Percentiles rank a stretch among this genome's conserved stretches.
These are phyloP conservation scores for Pseudococcus jackbeardsleyi DNA, from an alignment of 2,888 invertebrate species.

Conservation along the genomic window DNA sequence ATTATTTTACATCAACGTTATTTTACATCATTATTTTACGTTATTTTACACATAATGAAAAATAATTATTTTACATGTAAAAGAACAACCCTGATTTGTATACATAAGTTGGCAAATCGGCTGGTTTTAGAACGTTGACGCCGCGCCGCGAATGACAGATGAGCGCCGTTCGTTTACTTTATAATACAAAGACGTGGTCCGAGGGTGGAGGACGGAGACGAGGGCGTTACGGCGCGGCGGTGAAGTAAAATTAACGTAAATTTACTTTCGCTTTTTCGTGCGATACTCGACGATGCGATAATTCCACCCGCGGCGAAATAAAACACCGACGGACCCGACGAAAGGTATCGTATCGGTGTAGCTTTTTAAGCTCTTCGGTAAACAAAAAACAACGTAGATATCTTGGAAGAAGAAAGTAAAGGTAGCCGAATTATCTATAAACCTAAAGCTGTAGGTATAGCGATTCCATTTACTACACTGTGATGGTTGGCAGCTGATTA, in stretches of 20 bases:
- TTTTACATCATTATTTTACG: too few relatives aligned
- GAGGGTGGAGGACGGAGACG: background rate
- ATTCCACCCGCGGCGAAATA: background rate
- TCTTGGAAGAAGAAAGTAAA: background rate
- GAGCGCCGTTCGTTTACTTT: background rate
- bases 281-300: background rate
- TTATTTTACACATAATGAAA: too few relatives aligned
- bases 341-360: background rate
- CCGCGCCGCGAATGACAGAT: background rate
- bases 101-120: background rate
- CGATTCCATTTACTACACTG: background rate
- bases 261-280: background rate
- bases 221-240: background rate
- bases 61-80: too few relatives aligned
- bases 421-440: background rate
- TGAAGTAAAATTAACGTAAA: background rate
- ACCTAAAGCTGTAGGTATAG: background rate
- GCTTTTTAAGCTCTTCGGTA: constrained; percentile 1
- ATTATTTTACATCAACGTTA: too few relatives aligned
- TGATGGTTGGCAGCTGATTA: background rate
- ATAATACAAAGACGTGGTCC: background rate
- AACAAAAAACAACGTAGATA: background rate
- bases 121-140: background rate
- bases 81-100: too few relatives aligned
- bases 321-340: background rate